Base-by-base conservation (phyloP, 2,797 vertebrate species). In the Cacajao melanocephalus region DNA sequence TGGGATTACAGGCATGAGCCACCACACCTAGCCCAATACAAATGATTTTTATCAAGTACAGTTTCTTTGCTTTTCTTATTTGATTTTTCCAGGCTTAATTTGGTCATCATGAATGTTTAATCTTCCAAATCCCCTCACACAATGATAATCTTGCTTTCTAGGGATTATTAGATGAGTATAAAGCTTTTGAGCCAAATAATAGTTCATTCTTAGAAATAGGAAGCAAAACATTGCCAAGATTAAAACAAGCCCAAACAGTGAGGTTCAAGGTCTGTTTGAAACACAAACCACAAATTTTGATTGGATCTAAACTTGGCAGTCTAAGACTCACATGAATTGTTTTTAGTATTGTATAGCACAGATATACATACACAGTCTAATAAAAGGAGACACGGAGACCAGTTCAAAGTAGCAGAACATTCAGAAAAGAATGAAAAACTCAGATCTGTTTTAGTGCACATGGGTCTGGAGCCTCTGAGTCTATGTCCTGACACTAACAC, bases 181-280 rank as follows among this genome's bases (percentile, higher is more conserved):
- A 97, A 96, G 86, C 17, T 52, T 96, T 83, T 67, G 82, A 93
- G 30, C 28, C 46, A 97, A 96, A 94, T 95, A 97, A 97, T 57
- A 96, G 57, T 84, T 96, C 88, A 96, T 97, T 97, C 97, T 98
- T 96, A 92, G 96, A 98, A 97, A 93, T 78, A 97, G 96, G 96
- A 98, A 98, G 55, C 76, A 64, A 95, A 90, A 36, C 70, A 86
- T 92, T 96, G 97, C 97, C 97, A 97, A 97, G 81, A 96, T 83
- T 96, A 94, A 97, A 97, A 98, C 86, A 97, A 94, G 94, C 72
- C 90, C 64, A 61, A 96, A 97, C 90, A 96, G 85, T 41, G 70
- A 96, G 94, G 9, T 95, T 97, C 93, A 96, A 96, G 96, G 95
- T 98, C 95, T 75, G 83, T 87, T 95, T 96, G 96, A 97, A 97